phyloP scores from a whole-genome alignment of 2,888 invertebrate species.

The Acrocyrtus sp. region DNA sequence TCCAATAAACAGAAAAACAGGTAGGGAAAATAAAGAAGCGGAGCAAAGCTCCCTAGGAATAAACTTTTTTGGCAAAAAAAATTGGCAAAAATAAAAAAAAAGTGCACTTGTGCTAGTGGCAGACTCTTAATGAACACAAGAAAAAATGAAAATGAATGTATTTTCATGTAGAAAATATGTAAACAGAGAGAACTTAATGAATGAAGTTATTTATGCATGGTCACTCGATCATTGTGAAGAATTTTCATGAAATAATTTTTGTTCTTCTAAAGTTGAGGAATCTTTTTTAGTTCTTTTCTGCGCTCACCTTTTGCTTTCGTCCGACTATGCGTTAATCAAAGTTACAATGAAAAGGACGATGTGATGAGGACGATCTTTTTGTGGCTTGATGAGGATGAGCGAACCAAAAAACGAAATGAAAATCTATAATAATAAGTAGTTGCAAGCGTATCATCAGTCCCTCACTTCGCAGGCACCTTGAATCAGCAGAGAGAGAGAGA shows the following conservation, averaged over 20 bases:
- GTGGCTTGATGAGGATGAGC: slow-evolving; percentile 13
- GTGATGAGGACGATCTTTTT: slow-evolving; percentile 12
- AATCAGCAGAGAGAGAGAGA: slow-evolving; percentile 16
- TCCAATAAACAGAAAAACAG: too few relatives aligned
- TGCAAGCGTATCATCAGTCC: too few relatives aligned
- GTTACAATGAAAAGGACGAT: slow-evolving; percentile 34
- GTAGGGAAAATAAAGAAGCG: slow-evolving; percentile 41
- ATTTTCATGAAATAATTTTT: too few relatives aligned
- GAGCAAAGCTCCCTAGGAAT: too few relatives aligned
- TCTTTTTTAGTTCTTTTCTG: background rate
- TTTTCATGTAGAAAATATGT: too few relatives aligned
- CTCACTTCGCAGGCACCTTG: slow-evolving; percentile 31
- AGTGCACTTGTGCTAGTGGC: too few relatives aligned
- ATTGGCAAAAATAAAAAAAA: too few relatives aligned
- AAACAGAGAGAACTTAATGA: too few relatives aligned
- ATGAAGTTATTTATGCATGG: slow-evolving; percentile 5
- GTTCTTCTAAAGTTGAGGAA: too few relatives aligned
- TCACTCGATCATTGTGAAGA: slow-evolving; percentile 9
- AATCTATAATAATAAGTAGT: too few relatives aligned
- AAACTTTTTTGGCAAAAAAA: slow-evolving; percentile 31
- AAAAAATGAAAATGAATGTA: too few relatives aligned
- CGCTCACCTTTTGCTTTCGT: background rate
- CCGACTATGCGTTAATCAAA: slow-evolving; percentile 33
- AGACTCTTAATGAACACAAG: too few relatives aligned
- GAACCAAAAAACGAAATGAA: slow-evolving; percentile 29